Percentiles rank a stretch among this genome's conserved stretches.
phyloP scores from a whole-genome alignment of 2,797 vertebrate genomes.

The Philypnodon macrostomus region DNA sequence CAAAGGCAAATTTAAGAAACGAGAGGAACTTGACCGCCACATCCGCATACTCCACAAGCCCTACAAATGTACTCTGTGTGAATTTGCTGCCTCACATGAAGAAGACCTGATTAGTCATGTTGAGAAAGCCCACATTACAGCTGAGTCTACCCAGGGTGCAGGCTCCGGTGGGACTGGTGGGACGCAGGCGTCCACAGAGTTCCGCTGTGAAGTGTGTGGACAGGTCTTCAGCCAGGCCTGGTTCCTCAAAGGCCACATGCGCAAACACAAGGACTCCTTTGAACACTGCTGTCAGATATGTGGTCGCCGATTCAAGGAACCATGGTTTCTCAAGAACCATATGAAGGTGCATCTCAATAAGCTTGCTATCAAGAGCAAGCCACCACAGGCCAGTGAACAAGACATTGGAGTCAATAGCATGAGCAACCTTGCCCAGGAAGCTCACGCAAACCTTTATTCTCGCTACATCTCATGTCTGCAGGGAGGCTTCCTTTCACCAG shows the following conservation, averaged over 20 bases:
- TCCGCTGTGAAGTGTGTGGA: conserved; percentile 94
- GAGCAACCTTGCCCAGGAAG: conserved; percentile 90
- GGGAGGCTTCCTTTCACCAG: conserved; percentile 90
- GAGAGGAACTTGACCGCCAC: conserved; percentile 94
- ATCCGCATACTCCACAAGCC: conserved; percentile 98
- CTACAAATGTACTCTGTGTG: conserved; percentile 97
- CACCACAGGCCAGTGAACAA: conserved; percentile 81
- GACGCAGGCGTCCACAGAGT: conserved; percentile 86
- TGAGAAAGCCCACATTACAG: conserved; percentile 97
- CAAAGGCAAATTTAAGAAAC: conserved; percentile 98
- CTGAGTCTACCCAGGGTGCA: conserved; percentile 88
- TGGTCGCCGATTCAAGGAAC: conserved; percentile 96
- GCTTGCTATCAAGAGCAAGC: conserved; percentile 93
- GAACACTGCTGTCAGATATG: conserved; percentile 99
- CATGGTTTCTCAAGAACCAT: conserved; percentile 99
- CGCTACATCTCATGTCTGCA: conserved; percentile 96
- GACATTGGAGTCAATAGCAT: conserved; percentile 87
- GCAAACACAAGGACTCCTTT: conserved; percentile 99
- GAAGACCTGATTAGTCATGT: conserved; percentile 97
- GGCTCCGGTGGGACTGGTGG: conserved; percentile 78
- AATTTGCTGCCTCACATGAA: conserved; percentile 95
- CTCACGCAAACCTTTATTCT: conserved; percentile 94
- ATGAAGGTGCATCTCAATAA: conserved; percentile 99
- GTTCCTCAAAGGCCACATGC: conserved; percentile 99
- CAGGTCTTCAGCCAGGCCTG: conserved; percentile 98